Evolutionary conservation across 1,140 invertebrate species (phyloP).

Genomic region (Heliconius himera): DNA sequence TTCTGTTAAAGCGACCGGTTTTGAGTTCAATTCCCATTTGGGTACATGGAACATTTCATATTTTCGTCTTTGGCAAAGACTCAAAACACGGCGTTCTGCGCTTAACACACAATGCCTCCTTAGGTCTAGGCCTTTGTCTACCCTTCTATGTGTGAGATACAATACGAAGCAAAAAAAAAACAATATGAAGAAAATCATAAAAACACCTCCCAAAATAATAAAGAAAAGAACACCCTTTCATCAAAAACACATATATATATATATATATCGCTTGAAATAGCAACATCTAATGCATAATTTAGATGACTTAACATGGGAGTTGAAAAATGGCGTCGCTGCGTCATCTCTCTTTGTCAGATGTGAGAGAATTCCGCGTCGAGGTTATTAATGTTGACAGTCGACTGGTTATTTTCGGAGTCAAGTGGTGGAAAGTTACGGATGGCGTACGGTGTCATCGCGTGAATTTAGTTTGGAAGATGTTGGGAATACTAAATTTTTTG

Average conservation of each 20-base stretch:
- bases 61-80: no score
- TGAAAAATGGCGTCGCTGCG: slow-evolving; percentile 35
- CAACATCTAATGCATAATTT: slow-evolving; percentile 30
- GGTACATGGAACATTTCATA: no score
- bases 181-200: not conserved
- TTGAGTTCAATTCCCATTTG: no score
- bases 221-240: not conserved
- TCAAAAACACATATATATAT: slow-evolving; percentile 4
- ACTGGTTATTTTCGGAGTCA: slow-evolving; percentile 42
- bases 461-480: slow-evolving; percentile 45
- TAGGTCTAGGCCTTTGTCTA: no score
- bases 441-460: slow-evolving; percentile 41
- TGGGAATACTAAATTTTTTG: slow-evolving; percentile 11
- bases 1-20: no score
- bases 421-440: slow-evolving; percentile 45
- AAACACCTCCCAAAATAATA: not conserved
- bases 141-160: no score
- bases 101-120: no score
- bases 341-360: slow-evolving; percentile 42
- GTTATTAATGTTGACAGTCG: slow-evolving; percentile 45
- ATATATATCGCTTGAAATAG: slow-evolving; percentile 6
- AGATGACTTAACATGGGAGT: slow-evolving; percentile 30
- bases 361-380: slow-evolving; percentile 22
- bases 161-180: no score
- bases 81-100: no score